phyloP scores from a whole-genome alignment of 53 echinoderm and acorn worm species.

The Temnopleurus reevesii region DNA sequence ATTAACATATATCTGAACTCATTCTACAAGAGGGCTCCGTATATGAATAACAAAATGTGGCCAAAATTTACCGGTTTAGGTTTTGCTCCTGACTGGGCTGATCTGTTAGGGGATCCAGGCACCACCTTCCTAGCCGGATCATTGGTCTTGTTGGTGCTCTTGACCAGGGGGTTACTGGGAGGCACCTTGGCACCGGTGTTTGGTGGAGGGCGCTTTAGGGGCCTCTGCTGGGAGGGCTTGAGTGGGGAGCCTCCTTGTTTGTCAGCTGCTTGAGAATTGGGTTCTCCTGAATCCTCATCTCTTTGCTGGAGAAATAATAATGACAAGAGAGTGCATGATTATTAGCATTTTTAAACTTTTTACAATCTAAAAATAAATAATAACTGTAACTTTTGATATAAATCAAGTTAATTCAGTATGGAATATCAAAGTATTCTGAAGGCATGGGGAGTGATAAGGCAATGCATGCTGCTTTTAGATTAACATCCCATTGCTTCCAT shows the following conservation, averaged over 20 bases:
- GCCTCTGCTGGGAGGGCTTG: constrained; percentile 56
- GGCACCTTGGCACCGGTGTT: constrained; percentile 73
- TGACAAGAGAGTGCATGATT: too few relatives aligned
- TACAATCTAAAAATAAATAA: too few relatives aligned
- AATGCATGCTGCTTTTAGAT: too few relatives aligned
- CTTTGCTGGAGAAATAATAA: neutral
- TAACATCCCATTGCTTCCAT: too few relatives aligned
- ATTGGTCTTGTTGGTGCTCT: constrained; percentile 47
- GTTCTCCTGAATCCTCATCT: neutral
- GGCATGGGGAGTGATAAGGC: too few relatives aligned
- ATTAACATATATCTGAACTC: too few relatives aligned
- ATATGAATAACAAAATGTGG: too few relatives aligned
- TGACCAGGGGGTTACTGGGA: constrained; percentile 71
- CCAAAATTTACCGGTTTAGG: constrained; percentile 49
- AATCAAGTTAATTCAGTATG: too few relatives aligned
- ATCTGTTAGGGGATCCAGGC: neutral
- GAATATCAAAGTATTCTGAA: too few relatives aligned
- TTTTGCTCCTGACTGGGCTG: neutral
- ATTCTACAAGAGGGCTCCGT: too few relatives aligned
- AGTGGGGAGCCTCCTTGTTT: constrained; percentile 18
- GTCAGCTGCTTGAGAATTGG: constrained; percentile 42
- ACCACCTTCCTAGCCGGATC: constrained; percentile 44
- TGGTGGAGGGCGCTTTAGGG: constrained; percentile 72
- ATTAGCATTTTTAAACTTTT: too few relatives aligned
- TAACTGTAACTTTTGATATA: too few relatives aligned